Evolutionary conservation across 2,797 vertebrate genomes (phyloP).

Genomic region (Takifugu rubripes): DNA sequence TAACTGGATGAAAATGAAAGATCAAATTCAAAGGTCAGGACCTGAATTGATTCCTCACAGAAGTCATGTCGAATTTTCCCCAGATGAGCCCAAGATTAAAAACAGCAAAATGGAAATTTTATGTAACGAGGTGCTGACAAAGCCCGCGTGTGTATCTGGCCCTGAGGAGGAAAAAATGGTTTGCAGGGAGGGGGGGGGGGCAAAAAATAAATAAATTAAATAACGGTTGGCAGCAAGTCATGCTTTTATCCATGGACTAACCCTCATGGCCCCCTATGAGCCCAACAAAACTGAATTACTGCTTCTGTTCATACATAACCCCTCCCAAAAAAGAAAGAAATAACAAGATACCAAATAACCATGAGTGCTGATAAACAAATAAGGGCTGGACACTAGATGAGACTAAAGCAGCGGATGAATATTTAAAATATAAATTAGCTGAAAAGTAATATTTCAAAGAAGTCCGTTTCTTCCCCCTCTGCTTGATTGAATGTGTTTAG

Average conservation of each 20-base stretch:
- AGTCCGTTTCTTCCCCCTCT: constrained; percentile 20
- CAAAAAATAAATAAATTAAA: constrained; percentile 9
- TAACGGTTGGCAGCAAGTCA: constrained; percentile 22
- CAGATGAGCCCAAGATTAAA: too few relatives aligned
- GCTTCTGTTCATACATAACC: constrained; percentile 47
- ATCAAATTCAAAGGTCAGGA: too few relatives aligned
- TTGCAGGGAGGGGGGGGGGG: not conserved
- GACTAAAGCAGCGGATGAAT: constrained; percentile 15
- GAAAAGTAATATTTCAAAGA: constrained; percentile 27
- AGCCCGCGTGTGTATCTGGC: too few relatives aligned
- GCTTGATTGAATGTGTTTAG: constrained; percentile 52
- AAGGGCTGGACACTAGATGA: constrained; percentile 10
- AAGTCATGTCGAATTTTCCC: too few relatives aligned
- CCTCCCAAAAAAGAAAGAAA: constrained; percentile 50
- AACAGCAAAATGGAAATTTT: too few relatives aligned
- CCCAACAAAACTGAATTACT: constrained; percentile 65
- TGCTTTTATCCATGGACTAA: constrained; percentile 42
- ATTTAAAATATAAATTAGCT: constrained; percentile 45
- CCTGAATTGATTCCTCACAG: too few relatives aligned
- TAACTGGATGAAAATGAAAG: too few relatives aligned
- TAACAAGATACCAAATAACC: constrained; percentile 38
- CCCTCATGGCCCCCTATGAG: constrained; percentile 50
- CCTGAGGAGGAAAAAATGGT: too few relatives aligned
- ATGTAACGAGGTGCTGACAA: too few relatives aligned
- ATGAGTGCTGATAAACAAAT: constrained; percentile 38